phyloP scores from a whole-genome alignment of 2,113 vertebrate species.

The Silurus glanis region DNA sequence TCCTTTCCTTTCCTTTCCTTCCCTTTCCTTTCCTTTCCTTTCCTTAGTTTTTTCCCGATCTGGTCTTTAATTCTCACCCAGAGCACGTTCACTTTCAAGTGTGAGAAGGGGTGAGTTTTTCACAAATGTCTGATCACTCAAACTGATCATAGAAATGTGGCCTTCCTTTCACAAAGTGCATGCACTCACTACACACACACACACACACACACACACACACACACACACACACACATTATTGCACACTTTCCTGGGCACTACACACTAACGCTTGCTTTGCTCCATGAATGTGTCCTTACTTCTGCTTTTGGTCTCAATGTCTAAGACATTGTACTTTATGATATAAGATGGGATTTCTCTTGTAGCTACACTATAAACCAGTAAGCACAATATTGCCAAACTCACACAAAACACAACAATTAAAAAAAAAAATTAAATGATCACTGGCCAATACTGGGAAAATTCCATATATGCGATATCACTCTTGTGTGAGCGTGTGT shows the following conservation, averaged over 20 bases:
- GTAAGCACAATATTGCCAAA: slow-evolving; percentile 50
- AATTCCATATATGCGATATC: not conserved
- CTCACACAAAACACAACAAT: not conserved
- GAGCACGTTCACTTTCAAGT: slow-evolving; percentile 64
- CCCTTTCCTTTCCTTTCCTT: not conserved
- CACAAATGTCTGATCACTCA: slow-evolving; percentile 45
- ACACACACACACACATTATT: slow-evolving; percentile 36
- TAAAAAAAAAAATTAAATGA: not conserved
- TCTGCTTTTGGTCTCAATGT: slow-evolving; percentile 4
- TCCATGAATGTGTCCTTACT: slow-evolving; percentile 10
- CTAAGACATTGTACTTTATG: not conserved
- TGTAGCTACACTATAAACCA: slow-evolving; percentile 46
- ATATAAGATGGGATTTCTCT: slow-evolving; percentile 9
- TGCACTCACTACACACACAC: slow-evolving; percentile 4
- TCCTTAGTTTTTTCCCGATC: not conserved
- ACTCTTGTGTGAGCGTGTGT: slow-evolving; percentile 38
- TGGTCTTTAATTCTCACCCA: slow-evolving; percentile 48
- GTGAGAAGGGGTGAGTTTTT: slow-evolving; percentile 56
- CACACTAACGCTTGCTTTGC: slow-evolving; percentile 26
- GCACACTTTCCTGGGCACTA: slow-evolving; percentile 18
- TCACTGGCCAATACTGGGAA: not conserved
- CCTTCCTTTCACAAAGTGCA: not conserved
- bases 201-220: slow-evolving; percentile 4
- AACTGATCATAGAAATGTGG: not conserved
- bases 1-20: too few species aligned